Conservation (phyloP, 2,113 vertebrate species). For the Notechis scutatus region DNA sequence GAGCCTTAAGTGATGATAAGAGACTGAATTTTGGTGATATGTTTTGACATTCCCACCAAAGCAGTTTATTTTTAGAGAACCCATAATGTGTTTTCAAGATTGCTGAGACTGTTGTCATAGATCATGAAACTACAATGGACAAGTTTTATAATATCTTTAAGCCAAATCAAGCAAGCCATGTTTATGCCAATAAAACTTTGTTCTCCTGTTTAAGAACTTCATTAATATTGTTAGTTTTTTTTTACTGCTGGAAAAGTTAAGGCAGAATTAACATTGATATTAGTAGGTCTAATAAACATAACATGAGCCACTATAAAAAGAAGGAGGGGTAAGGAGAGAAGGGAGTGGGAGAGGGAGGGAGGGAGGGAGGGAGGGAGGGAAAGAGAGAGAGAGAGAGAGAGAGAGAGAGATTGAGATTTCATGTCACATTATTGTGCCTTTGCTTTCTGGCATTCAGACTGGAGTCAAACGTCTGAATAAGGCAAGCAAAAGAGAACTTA, state of each 20-base stretch:
- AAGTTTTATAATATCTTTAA: not conserved
- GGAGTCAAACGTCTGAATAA: not conserved
- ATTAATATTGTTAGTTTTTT: not conserved
- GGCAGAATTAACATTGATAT: not conserved
- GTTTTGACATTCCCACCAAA: not conserved
- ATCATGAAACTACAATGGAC: not conserved
- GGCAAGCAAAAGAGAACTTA: not conserved
- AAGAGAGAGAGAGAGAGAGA: not conserved
- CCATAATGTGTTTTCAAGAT: not conserved
- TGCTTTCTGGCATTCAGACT: not conserved
- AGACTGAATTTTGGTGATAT: not conserved
- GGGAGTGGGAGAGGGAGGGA: no score
- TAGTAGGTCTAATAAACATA: constrained; percentile 6
- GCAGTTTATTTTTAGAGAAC: not conserved
- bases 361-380: not conserved
- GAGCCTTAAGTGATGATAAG: not conserved
- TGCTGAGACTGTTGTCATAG: not conserved
- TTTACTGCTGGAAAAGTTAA: not conserved
- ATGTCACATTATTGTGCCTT: not conserved
- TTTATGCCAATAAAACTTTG: not conserved
- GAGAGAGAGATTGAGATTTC: no score
- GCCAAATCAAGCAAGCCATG: not conserved
- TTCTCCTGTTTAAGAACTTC: not conserved
- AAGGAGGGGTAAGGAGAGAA: not conserved
- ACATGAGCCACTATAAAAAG: not conserved